Evolutionary conservation across 2,797 vertebrate genomes (phyloP).

Genomic region (Erethizon dorsatum): DNA sequence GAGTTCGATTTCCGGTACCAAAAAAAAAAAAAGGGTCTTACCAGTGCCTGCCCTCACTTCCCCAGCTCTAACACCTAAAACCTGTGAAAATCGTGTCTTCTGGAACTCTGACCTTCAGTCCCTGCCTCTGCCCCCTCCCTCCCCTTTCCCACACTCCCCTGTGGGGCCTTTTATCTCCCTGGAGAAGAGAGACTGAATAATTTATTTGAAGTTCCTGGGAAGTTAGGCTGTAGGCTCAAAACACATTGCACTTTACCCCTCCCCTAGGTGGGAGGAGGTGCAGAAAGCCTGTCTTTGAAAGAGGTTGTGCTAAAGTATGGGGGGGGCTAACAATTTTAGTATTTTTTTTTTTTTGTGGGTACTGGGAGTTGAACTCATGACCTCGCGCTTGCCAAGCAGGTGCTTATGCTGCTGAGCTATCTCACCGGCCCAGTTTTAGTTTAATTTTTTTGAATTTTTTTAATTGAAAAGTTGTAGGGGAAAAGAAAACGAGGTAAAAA

Average conservation of each 20-base stretch:
- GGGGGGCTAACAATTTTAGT: background rate
- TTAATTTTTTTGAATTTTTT: slow-evolving; percentile 12
- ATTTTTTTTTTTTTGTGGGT: no score
- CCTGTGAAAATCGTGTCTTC: slow-evolving; percentile 69
- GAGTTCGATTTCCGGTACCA: slow-evolving; percentile 15
- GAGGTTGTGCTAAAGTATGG: background rate
- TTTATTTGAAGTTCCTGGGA: slow-evolving; percentile 84
- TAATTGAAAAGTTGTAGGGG: slow-evolving; percentile 10
- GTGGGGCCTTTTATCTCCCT: slow-evolving; percentile 83
- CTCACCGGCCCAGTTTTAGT: background rate
- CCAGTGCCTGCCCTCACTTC: slow-evolving; percentile 24
- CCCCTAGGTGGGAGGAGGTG: background rate
- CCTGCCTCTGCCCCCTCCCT: slow-evolving; percentile 15
- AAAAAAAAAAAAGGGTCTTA: background rate
- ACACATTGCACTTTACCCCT: slow-evolving; percentile 67
- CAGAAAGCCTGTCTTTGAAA: slow-evolving; percentile 40
- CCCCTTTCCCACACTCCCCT: slow-evolving; percentile 61
- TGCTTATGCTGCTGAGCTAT: no score
- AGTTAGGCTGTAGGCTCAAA: slow-evolving; percentile 68
- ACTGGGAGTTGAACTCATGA: no score
- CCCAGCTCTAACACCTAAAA: slow-evolving; percentile 57
- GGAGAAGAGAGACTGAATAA: slow-evolving; percentile 79
- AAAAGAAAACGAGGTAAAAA: background rate
- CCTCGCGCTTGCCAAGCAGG: no score
- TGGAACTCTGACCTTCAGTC: slow-evolving; percentile 45